Percentiles rank a stretch among this genome's conserved stretches.
phyloP scores from a whole-genome alignment of 2,888 invertebrate genomes.

The Cerceris rybyensis region DNA sequence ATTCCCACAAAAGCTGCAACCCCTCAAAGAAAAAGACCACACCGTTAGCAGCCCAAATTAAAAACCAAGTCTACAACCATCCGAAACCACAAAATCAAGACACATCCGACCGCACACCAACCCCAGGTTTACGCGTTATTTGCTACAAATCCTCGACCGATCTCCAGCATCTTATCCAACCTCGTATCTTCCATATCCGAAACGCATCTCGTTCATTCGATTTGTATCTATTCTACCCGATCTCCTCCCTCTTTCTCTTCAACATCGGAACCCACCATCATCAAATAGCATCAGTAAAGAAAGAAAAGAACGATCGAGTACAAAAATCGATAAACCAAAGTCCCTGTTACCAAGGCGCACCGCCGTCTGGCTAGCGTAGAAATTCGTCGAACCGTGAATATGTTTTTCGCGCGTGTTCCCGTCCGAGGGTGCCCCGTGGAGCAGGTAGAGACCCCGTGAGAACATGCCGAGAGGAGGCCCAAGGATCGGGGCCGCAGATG shows the following conservation, averaged over 20 bases:
- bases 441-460: slow-evolving; percentile 64
- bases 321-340: slow-evolving; percentile 12
- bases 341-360: background rate
- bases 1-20: too few species aligned
- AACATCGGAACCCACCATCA: too few species aligned
- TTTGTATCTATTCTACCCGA: slow-evolving; percentile 55
- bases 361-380: slow-evolving; percentile 28
- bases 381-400: slow-evolving; percentile 62
- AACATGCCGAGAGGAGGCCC: slow-evolving; percentile 41
- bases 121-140: slow-evolving; percentile 38
- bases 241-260: slow-evolving; percentile 9
- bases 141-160: slow-evolving; percentile 15
- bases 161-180: slow-evolving; percentile 20
- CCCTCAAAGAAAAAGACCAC: too few species aligned
- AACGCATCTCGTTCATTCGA: slow-evolving; percentile 46
- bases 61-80: background rate
- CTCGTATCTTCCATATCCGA: slow-evolving; percentile 28
- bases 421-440: slow-evolving; percentile 2
- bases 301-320: too few species aligned
- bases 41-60: background rate
- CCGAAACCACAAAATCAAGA: too few species aligned
- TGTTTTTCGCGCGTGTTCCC: slow-evolving; percentile 31
- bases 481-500: slow-evolving; percentile 48
- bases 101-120: background rate
- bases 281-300: too few species aligned